Evolutionary conservation across 1,140 invertebrate genomes (phyloP), one percentile per base, ranked within the genome.

Genomic region (Platyscapa corneri): DNA sequence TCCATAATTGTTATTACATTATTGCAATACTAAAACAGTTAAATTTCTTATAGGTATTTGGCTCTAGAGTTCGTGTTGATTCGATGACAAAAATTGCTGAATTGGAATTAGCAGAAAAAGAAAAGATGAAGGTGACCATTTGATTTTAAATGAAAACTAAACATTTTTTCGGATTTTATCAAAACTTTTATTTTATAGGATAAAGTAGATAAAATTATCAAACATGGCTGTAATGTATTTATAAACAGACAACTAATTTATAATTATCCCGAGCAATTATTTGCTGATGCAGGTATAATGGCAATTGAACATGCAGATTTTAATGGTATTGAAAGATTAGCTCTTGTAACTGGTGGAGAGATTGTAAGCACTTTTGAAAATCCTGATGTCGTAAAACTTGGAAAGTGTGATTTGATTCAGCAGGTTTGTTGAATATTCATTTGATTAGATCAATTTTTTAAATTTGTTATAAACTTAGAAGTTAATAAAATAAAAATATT

Each of bases 291-390:
- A 86, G 97, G 97, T 84, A 95, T 99, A 0, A 99, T 99, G 99
- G 98, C 99, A 0, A 99, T 99, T 91, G 99, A 99, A 92, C 99
- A 99, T 94, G 99, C 99, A 18, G 99, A 99, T 92, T 99, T 99
- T 93, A 99, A 99, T 94, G 99, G 99, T 74, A 99, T 99, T 90
- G 99, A 99, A 93, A 95, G 99, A 87, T 94, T 99, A 32, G 98
- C 98, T 64, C 95, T 99, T 12, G 99, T 99, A 1, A 99, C 98
- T 89, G 99, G 98, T 85, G 99, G 98, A 84, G 99, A 99, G 94
- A 99, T 99, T 90, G 97, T 98, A 10, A 99, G 99, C 72, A 99
- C 99, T 23, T 99, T 99, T 93, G 99, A 99, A 91, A 95, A 96
- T 87, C 99, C 99, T 3, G 96, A 98, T 30, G 92, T 96, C 83